Evolutionary conservation across 2,113 vertebrate species (phyloP), one percentile per base, ranked within the genome.

Genomic region (Erythrocercus mccallii): DNA sequence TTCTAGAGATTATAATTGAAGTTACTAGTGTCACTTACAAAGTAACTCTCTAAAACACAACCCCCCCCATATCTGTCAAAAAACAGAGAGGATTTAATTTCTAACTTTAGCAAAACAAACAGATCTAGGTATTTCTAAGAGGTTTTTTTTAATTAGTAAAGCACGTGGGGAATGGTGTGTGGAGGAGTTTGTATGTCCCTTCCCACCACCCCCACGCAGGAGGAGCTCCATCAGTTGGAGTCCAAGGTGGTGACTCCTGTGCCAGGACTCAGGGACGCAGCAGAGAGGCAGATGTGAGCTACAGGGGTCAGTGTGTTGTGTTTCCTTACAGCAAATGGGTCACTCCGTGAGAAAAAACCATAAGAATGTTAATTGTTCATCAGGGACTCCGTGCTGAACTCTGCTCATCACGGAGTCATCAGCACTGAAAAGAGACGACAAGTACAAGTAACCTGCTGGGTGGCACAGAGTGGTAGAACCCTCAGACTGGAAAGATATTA

Each of bases 191-290:
- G 13, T 24, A 8, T 65, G 61, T 72, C 31, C 15, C 31, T 64
- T 58, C 23, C 90, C 53, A 40, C 3, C 42, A 6, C 20, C 18
- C 28, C 31, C 8, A n/a, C 0, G 0, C 0, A 1, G 60, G n/a
- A 81, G 50, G 81, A 86, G 35, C 45, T 76, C 42, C 0, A 2
- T 45, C 31, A 45, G 16, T 6, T 1, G 3, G 27, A 54, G 56
- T 20, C 45, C 50, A 3, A 16, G 22, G n/a, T 18, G 31, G 30
- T 64, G 42, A 11, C 7, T 89, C 56, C 79, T 70, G 61, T 0
- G 2, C 60, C 45, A 35, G 48, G 44, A 58, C 16, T 5, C 40
- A 42, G 33, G 58, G 38, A 48, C 71, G 20, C 42, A 54, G 69
- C 62, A 50, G 80, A 76, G 62, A 58, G 28, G 45, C 42, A 54